A percentile compares a stretch with the other conserved stretches of the same genome.
These are phyloP conservation scores for Entomobrya proxima DNA, from an alignment of 2,888 invertebrate genomes.

Conservation along the genomic window DNA sequence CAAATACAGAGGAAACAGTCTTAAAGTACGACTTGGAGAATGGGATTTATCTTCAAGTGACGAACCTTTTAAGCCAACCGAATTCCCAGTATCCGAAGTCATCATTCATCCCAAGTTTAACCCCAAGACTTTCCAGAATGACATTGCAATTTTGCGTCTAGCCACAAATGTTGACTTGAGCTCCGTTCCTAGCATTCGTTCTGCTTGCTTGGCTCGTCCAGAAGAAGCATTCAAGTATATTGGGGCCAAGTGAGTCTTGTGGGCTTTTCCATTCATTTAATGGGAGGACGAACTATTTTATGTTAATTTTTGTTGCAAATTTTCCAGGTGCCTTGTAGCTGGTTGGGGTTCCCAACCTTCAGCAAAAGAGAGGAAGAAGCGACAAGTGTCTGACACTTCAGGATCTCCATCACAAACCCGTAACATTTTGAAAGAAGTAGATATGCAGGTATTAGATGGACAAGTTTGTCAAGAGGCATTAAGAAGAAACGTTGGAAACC, in stretches of 20 bases:
- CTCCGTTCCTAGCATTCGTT: conserved; percentile 72
- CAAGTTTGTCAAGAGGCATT: conserved; percentile 71
- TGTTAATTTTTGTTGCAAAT: neutral
- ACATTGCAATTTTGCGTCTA: conserved; percentile 73
- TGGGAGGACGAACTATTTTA: neutral
- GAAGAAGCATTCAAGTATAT: conserved; percentile 67
- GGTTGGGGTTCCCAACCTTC: conserved; percentile 74
- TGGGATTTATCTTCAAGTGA: conserved; percentile 73
- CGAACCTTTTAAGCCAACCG: conserved; percentile 73
- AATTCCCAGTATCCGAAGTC: conserved; percentile 67
- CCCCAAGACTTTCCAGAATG: conserved; percentile 74
- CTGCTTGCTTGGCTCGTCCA: conserved; percentile 73
- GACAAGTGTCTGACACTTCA: conserved; percentile 5
- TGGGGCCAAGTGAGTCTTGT: conserved; percentile 70
- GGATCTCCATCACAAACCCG: conserved; percentile 32
- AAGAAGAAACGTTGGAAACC: conserved; percentile 70
- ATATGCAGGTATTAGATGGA: conserved; percentile 71
- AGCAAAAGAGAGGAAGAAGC: conserved; percentile 54
- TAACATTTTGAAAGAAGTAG: conserved; percentile 75
- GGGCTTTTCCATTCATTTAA: neutral
- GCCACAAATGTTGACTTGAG: conserved; percentile 67
- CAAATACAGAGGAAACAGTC: conserved; percentile 65
- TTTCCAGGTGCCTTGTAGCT: conserved; percentile 70
- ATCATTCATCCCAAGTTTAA: conserved; percentile 73
- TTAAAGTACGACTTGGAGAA: conserved; percentile 74